Percentiles rank a stretch among this genome's conserved stretches.
These are phyloP conservation scores for Variabilichromis moorii DNA, from an alignment of 2,113 vertebrate species.

Conservation along the genomic window DNA sequence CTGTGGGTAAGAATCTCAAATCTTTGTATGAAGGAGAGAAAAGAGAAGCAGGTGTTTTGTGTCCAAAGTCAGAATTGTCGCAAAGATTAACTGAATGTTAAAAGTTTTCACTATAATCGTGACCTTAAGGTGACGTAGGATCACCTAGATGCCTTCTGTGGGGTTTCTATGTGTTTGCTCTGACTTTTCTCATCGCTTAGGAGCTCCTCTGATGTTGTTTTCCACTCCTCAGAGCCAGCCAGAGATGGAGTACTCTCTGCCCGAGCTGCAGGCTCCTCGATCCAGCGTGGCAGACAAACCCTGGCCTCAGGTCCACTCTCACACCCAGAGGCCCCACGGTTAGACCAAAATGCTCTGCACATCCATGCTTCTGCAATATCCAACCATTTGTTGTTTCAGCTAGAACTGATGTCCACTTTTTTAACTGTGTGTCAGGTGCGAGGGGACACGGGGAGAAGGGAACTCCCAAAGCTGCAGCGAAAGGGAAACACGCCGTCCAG, in stretches of 20 bases:
- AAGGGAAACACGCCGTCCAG: conserved; percentile 68
- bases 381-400: background rate
- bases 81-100: background rate
- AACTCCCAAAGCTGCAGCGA: conserved; percentile 47
- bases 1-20: background rate
- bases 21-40: background rate
- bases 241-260: conserved; percentile 77
- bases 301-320: conserved; percentile 71
- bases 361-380: background rate
- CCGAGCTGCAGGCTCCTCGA: conserved; percentile 70
- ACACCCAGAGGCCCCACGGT: conserved; percentile 80
- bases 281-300: conserved; percentile 73
- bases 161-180: background rate
- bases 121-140: background rate
- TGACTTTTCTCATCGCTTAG: background rate
- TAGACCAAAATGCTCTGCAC: background rate
- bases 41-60: background rate
- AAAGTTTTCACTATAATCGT: background rate
- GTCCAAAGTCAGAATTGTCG: background rate
- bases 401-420: background rate
- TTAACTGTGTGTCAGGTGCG: conserved; percentile 52
- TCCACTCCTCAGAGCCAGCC: conserved; percentile 81
- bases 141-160: background rate
- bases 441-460: conserved; percentile 71
- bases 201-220: background rate